Conservation (phyloP, 2,888 invertebrate species). For the Furcula furcula region DNA sequence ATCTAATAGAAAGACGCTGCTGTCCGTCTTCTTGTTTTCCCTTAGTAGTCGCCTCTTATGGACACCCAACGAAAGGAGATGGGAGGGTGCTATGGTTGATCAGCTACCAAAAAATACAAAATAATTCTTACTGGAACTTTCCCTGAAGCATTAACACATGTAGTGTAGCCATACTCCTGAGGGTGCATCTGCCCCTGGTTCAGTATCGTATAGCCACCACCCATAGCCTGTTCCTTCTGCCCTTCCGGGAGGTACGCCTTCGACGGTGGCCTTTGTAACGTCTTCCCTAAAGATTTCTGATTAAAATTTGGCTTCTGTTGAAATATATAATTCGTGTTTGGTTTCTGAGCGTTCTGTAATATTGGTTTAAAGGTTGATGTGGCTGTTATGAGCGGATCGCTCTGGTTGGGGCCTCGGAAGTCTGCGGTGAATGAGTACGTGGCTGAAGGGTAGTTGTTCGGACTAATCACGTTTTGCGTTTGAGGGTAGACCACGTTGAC, state of each 20-base stretch:
- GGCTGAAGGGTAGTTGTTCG: constrained; percentile 85
- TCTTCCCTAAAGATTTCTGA: constrained; percentile 49
- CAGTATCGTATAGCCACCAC: constrained; percentile 52
- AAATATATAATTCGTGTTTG: constrained; percentile 58
- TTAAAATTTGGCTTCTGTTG: constrained; percentile 65
- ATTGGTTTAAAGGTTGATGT: constrained; percentile 81
- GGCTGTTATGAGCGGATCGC: constrained; percentile 78
- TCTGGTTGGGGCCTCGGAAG: constrained; percentile 85
- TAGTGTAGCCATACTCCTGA: constrained; percentile 64
- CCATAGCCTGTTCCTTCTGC: constrained; percentile 61
- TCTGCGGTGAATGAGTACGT: constrained; percentile 93
- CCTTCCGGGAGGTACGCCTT: constrained; percentile 56
- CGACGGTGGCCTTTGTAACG: constrained; percentile 67
- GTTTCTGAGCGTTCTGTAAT: constrained; percentile 66
- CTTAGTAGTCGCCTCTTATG: too few species aligned
- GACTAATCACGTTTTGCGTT: constrained; percentile 83
- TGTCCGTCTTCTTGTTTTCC: too few species aligned
- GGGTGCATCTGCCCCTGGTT: constrained; percentile 66
- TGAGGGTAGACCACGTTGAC: constrained; percentile 85
- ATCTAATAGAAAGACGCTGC: too few species aligned
- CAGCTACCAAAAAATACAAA: too few species aligned
- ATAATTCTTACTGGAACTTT: constrained; percentile 72
- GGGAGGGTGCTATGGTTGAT: too few species aligned
- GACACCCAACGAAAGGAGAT: too few species aligned
- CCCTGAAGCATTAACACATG: constrained; percentile 58